Evolutionary conservation across 2,797 vertebrate species (phyloP), one percentile per base, ranked within the genome.

Genomic region (Sandelia bainsii): DNA sequence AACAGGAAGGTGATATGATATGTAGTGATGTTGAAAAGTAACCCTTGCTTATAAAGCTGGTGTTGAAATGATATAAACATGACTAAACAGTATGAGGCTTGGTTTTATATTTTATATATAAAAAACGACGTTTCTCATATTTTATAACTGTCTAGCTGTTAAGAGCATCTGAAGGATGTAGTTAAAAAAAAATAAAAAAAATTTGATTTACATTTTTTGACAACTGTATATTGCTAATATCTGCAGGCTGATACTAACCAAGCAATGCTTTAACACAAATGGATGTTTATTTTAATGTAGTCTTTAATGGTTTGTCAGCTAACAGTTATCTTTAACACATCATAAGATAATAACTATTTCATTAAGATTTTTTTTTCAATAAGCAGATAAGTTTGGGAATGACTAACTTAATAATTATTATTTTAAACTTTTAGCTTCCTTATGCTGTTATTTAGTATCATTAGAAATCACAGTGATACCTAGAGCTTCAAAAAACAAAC

Each of bases 401-500:
- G 72, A 72, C 64, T 72, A 81, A 84, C 44, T 56, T 70, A 64
- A 49, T 73, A 50, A 63, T 64, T 2, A 5, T 68, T 62, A 60
- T 75, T 73, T 63, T 22, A 77, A 79, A 70, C 52, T 82, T 82
- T 77, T 89, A 93, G 92, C 91, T 93, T 92, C 86, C 85, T 87
- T 86, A 72, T 51, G 59, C 87, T 92, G 90, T 91, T 84, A 73
- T 85, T 86, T 85, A 85, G 62, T 84, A 89, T 83, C 66, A 89
- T 87, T 87, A 81, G 56, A 82, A 90, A 91, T 93, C 92, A 93
- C 91, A 93, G 92, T 93, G 91, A 92, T 88, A 80, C 81, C 81
- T 83, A 80, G 85, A 92, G 87, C 83, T 89, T 89, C 56, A 79
- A 84, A 90, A 89, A 91, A 57, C 25, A 79, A 85, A 89, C 88